Evolutionary conservation across 1,140 invertebrate species (phyloP).

Genomic region (Nylanderia fulva): DNA sequence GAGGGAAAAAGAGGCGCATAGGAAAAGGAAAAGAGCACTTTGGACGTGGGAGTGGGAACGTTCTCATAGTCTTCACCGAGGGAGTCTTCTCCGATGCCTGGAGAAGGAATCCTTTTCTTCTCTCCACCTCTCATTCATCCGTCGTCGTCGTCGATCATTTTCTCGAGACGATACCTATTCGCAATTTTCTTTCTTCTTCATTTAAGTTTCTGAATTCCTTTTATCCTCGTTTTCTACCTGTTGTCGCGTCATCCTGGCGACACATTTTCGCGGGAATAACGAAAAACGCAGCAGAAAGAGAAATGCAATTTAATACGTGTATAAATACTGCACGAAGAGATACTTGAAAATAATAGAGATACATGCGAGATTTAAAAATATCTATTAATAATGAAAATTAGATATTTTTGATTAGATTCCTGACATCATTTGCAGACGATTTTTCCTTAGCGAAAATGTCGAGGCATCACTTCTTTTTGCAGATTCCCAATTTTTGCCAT

Average conservation of each 20-base stretch:
- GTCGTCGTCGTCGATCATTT: conserved; percentile 40
- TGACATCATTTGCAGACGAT: too few species aligned
- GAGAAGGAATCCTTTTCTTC: conserved; percentile 69
- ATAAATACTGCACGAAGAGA: background rate
- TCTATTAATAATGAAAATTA: background rate
- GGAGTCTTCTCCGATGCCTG: conserved; percentile 64
- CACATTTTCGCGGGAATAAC: background rate
- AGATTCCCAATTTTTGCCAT: too few species aligned
- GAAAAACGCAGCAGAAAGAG: background rate
- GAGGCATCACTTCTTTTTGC: too few species aligned
- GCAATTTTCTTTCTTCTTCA: conserved; percentile 55
- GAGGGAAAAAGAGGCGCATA: conserved; percentile 58
- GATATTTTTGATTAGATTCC: too few species aligned
- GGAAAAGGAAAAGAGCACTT: conserved; percentile 82
- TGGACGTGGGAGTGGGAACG: conserved; percentile 85
- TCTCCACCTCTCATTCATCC: conserved; percentile 74
- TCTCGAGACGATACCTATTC: conserved; percentile 46
- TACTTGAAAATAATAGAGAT: background rate
- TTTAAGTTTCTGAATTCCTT: background rate
- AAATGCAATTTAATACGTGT: background rate
- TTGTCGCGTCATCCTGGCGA: conserved; percentile 3
- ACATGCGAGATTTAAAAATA: background rate
- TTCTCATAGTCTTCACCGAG: conserved; percentile 81
- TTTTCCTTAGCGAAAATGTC: too few species aligned
- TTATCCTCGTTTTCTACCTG: background rate